phyloP scores from a whole-genome alignment of 2,113 vertebrate genomes.

The Fukomys damarensis region DNA sequence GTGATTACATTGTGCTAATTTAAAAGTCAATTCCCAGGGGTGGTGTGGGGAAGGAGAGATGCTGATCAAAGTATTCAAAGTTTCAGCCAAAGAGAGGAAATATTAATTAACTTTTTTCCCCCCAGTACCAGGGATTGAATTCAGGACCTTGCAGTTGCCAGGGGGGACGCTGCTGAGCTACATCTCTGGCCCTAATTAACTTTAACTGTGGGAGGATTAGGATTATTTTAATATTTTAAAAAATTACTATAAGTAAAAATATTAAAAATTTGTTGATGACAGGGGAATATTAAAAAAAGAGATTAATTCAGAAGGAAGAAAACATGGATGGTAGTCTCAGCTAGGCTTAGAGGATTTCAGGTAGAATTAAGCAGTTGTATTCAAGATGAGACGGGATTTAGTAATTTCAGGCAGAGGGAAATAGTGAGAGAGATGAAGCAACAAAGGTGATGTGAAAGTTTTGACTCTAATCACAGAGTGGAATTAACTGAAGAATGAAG shows the following conservation, averaged over 20 bases:
- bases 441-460: not conserved
- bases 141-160: too few species aligned
- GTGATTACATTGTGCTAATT: not conserved
- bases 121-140: too few species aligned
- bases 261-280: not conserved
- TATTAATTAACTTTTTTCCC: not conserved
- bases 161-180: too few species aligned
- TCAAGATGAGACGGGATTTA: not conserved
- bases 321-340: not conserved
- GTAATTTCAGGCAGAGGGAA: not conserved
- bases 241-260: not conserved
- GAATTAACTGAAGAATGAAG: not conserved
- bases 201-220: not conserved
- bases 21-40: not conserved
- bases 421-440: not conserved
- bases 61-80: not conserved
- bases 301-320: not conserved
- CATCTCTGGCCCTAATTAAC: not conserved
- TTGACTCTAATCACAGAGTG: not conserved
- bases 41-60: not conserved
- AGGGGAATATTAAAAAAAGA: not conserved
- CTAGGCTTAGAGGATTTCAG: rapidly evolving
- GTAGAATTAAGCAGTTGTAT: not conserved
- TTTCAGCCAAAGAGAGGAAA: not conserved
- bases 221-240: not conserved